Evolutionary conservation across 1,140 invertebrate genomes (phyloP), one percentile per base, ranked within the genome.

Genomic region (Lanistes nyassanus): DNA sequence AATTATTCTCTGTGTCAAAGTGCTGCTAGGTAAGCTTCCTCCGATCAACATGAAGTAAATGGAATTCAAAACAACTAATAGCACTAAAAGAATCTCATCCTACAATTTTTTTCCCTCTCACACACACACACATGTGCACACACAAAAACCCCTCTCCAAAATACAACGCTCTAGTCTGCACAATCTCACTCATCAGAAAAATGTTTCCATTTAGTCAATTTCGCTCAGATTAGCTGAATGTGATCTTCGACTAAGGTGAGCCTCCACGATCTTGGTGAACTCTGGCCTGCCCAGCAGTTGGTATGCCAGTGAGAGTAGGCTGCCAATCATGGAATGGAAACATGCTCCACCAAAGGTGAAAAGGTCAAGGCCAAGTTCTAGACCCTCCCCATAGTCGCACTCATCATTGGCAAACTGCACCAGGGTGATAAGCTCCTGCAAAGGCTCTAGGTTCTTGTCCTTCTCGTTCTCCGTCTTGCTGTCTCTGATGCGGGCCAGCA

Each of bases 401-500:
- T 98, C 97, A 87, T 98, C 97, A 77, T 94, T 94, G 2, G 96
- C 96, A 88, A 97, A 97, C 83, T 93, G 95, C 11, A 95, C 93
- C 13, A 86, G 65, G 1, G 85, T 87, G 31, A 88, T 83, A 13
- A 88, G 66, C 70, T 89, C 87, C 80, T 96, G 93, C 5, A 98
- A 85, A 13, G 93, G 74, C 90, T 92, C 77, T 93, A 90, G 77
- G 90, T 88, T 80, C 83, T 90, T 90, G 82, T 92, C 92, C 75
- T 90, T 84, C 66, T 94, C 92, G n/a, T 86, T 82, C 68, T 93
- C 90, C 16, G 87, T 89, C 81, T 90, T 89, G 47, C 92, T 91
- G 34, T 93, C 91, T 39, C 91, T 86, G 21, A 97, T 91, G 79
- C 92, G 91, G 42, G 92, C 90, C 26, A 97, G 89, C 76, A 96